Conservation (phyloP, 2,113 vertebrate genomes). For the Abramis brama region DNA sequence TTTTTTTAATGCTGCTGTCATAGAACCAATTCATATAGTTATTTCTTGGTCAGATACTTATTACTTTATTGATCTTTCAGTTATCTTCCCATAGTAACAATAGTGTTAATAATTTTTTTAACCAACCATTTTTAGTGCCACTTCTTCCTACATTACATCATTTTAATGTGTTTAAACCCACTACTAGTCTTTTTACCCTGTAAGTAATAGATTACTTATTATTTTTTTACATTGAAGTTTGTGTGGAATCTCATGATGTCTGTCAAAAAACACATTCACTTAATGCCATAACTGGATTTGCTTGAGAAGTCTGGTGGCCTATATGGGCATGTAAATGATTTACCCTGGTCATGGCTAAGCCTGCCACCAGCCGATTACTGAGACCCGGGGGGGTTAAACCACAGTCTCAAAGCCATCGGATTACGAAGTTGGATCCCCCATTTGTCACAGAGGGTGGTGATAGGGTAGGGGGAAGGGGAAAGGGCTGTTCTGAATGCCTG, state of each 20-base stretch:
- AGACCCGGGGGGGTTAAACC: constrained; percentile 51
- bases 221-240: constrained; percentile 42
- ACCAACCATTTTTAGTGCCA: neutral
- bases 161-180: neutral
- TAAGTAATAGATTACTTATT: constrained; percentile 51
- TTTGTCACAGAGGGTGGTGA: constrained; percentile 25
- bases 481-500: neutral
- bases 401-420: constrained; percentile 54
- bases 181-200: neutral
- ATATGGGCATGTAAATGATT: constrained; percentile 72
- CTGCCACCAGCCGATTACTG: constrained; percentile 41
- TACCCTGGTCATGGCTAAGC: constrained; percentile 58
- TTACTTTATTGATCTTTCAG: neutral
- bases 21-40: neutral
- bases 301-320: constrained; percentile 45
- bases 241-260: neutral
- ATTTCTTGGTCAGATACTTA: neutral
- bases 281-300: constrained; percentile 13
- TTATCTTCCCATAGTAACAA: neutral
- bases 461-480: neutral
- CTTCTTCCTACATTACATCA: neutral
- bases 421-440: constrained; percentile 40
- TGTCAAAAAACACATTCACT: neutral
- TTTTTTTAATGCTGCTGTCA: neutral
- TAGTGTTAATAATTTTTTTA: neutral